Evolutionary conservation across 2,797 vertebrate genomes (phyloP).

Genomic region (Lepus oiostolus): DNA sequence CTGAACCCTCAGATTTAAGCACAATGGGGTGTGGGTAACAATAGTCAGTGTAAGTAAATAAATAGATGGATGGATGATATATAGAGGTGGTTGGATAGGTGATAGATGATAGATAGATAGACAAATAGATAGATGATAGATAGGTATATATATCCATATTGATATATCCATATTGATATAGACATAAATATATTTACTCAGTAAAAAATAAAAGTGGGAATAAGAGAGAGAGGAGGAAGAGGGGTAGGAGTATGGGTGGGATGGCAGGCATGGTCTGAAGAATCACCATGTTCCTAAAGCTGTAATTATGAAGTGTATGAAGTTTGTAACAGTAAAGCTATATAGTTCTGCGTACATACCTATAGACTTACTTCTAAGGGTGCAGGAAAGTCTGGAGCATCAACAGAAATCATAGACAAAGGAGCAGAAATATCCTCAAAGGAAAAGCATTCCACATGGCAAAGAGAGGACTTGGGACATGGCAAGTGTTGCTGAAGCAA

Average conservation of each 20-base stretch:
- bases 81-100: neutral
- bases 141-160: neutral
- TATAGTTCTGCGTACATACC: too few species aligned
- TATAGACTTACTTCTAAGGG: too few species aligned
- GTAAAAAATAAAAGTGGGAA: too few species aligned
- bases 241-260: too few species aligned
- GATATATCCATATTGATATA: neutral
- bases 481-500: accelerated
- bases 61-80: accelerated
- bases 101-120: neutral
- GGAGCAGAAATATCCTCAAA: neutral
- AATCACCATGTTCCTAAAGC: too few species aligned
- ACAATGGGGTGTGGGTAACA: accelerated
- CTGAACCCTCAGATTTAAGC: neutral
- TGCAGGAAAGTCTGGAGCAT: neutral
- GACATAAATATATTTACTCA: neutral
- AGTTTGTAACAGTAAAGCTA: too few species aligned
- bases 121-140: neutral
- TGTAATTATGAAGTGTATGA: too few species aligned
- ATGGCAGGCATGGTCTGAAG: too few species aligned
- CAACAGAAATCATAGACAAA: neutral
- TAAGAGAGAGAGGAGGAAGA: too few species aligned
- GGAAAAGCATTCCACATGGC: neutral
- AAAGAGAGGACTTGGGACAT: accelerated
- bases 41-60: too few species aligned